Evolutionary conservation across 2,888 invertebrate genomes (phyloP), one percentile per base, ranked within the genome.

Genomic region (Ceratothoa steindachneri): DNA sequence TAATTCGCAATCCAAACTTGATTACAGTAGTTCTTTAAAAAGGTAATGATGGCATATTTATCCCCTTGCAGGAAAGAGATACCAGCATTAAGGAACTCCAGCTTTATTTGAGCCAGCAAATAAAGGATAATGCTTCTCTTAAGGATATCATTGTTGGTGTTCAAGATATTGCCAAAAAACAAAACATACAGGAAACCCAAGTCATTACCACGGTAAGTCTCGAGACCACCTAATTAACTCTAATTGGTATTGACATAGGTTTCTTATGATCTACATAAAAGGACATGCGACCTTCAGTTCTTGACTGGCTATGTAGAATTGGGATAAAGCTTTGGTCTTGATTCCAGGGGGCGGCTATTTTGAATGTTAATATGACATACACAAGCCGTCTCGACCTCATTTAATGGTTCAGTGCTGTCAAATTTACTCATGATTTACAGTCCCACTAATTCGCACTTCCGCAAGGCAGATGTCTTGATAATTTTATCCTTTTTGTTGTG

Each of bases 131-230:
- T 82, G 92, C 93, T 84, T 88, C 92, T 70, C 90, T 92, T 81
- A 91, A 92, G 82, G 96, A 95, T 83, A 90, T 94, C 83, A 90
- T 93, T 81, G 87, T 89, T 80, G 93, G 94, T 85, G 89, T 95
- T 80, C 90, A 91, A 82, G 96, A 97, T 84, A 90, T 93, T 87
- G 91, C 93, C 81, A 86, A 87, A 82, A 91, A 91, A 84, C 89
- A 91, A 85, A 88, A 88, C 85, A 93, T 97, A 83, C 91, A 91
- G 71, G 97, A 97, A 85, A 92, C 94, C 84, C 97, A 97, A 87
- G 90, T 93, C 81, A 90, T 93, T 82, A 89, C 90, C 82, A 88
- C 94, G 85, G 93, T 94, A 86, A 89, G 89, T 88, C 81, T 65
- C 67, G 28, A 31, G n/a, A 3, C 19, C 1, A 2, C 5, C 22